These are phyloP conservation scores for Nymphalis urticae DNA, from an alignment of 2,888 invertebrate genomes.

Conservation along the genomic window DNA sequence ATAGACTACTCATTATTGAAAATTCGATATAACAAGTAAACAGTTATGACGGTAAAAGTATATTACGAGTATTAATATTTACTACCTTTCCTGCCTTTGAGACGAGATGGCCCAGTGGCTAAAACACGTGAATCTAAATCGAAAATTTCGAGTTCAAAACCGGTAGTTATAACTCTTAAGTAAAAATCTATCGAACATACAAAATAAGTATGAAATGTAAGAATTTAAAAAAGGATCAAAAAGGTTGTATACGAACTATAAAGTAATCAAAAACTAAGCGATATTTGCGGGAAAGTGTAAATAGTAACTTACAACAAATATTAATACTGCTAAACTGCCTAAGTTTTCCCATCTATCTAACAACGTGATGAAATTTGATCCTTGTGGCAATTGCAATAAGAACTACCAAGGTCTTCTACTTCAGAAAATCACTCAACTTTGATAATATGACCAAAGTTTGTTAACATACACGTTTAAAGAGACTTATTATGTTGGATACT, in stretches of 20 bases:
- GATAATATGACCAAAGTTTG: constrained; percentile 52
- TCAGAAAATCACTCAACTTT: constrained; percentile 28
- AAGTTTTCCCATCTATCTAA: constrained; percentile 38
- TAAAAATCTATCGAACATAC: no score
- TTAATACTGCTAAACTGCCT: constrained; percentile 45
- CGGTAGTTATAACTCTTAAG: no score
- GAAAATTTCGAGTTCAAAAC: no score
- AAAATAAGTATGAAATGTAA: no score
- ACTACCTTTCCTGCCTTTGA: no score
- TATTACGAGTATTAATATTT: no score
- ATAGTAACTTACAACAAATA: constrained; percentile 30
- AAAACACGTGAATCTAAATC: no score
- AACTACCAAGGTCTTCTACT: not conserved
- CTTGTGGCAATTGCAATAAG: constrained; percentile 15
- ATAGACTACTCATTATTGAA: no score
- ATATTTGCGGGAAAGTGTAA: constrained; percentile 27
- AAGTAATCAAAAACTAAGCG: constrained; percentile 10
- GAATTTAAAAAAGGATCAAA: not conserved
- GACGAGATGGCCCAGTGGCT: no score
- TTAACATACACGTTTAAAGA: constrained; percentile 42
- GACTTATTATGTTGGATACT: constrained; percentile 19
- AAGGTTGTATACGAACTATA: not conserved
- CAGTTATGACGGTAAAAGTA: no score
- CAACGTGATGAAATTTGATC: not conserved
- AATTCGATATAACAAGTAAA: no score